phyloP scores from a whole-genome alignment of 2,888 invertebrate species.

The Drosophila sordidula region DNA sequence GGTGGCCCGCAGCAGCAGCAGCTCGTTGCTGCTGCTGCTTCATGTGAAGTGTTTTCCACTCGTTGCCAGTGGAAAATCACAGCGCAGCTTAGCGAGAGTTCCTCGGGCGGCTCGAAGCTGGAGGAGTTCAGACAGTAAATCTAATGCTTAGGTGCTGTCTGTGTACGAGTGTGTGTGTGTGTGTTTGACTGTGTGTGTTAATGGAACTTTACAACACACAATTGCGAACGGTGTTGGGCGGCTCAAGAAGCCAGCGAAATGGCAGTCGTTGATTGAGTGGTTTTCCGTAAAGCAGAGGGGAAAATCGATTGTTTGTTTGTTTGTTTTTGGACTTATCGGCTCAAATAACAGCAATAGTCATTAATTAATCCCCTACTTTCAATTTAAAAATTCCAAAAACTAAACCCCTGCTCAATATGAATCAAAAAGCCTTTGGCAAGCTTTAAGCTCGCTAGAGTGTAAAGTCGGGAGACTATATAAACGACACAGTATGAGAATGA shows the following conservation, averaged over 20 bases:
- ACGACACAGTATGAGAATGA: not conserved
- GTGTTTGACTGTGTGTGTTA: constrained; percentile 34
- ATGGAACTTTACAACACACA: constrained; percentile 45
- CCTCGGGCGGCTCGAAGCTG: constrained; percentile 33
- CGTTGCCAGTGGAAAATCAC: constrained; percentile 59
- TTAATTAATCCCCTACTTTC: constrained; percentile 46
- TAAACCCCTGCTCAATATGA: not conserved
- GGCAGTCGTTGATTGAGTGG: constrained; percentile 66
- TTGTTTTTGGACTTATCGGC: constrained; percentile 50
- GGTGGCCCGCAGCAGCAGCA: too few relatives aligned
- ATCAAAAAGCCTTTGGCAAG: constrained; percentile 1
- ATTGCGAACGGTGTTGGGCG: constrained; percentile 21
- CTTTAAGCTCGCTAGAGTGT: not conserved
- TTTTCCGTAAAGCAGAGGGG: constrained; percentile 23
- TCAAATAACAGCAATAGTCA: constrained; percentile 50
- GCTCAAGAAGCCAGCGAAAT: constrained; percentile 50
- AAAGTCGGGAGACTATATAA: not conserved
- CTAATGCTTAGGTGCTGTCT: constrained; percentile 33
- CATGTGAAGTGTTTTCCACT: constrained; percentile 72
- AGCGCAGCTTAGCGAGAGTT: constrained; percentile 65
- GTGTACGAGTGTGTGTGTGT: constrained; percentile 4
- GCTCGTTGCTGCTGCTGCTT: constrained; percentile 28
- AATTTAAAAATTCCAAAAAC: constrained; percentile 15
- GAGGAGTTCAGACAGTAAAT: constrained; percentile 41
- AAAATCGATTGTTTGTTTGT: constrained; percentile 69